A percentile compares a stretch with the other conserved stretches of the same genome.
Conservation (phyloP, 2,113 vertebrate genomes). For the Stigmatopora argus region DNA sequence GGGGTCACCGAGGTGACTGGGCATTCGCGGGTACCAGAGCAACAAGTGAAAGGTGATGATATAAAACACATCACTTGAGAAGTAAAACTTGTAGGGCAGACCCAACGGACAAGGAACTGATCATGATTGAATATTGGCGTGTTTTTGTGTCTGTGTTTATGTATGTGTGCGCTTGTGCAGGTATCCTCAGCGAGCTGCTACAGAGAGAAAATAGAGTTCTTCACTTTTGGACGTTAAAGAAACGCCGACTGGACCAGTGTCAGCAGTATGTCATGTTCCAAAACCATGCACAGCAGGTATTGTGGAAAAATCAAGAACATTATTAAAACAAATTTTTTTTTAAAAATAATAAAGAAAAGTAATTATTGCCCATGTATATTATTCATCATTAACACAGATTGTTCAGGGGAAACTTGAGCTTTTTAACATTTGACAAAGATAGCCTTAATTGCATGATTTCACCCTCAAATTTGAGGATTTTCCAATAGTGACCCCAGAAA, state of each 20-base stretch:
- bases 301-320: neutral
- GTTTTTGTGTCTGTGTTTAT: conserved; percentile 13
- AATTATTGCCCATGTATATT: no score
- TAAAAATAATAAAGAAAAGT: no score
- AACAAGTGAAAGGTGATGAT: conserved; percentile 95
- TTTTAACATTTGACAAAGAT: neutral
- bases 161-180: conserved; percentile 56
- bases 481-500: neutral
- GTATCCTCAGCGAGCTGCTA: conserved; percentile 91
- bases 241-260: conserved; percentile 91
- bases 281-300: conserved; percentile 92
- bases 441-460: neutral
- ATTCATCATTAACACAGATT: neutral
- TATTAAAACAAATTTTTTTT: no score
- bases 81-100: neutral
- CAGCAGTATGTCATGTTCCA: conserved; percentile 97
- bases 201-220: conserved; percentile 95
- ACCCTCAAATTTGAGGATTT: neutral
- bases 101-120: neutral
- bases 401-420: neutral
- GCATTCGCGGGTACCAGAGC: conserved; percentile 89
- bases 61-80: neutral
- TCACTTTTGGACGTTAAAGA: conserved; percentile 98
- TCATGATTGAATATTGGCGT: neutral
- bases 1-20: conserved; percentile 79